Base-by-base conservation (phyloP, 2,888 invertebrate genomes). In the Tiphia femorata region DNA sequence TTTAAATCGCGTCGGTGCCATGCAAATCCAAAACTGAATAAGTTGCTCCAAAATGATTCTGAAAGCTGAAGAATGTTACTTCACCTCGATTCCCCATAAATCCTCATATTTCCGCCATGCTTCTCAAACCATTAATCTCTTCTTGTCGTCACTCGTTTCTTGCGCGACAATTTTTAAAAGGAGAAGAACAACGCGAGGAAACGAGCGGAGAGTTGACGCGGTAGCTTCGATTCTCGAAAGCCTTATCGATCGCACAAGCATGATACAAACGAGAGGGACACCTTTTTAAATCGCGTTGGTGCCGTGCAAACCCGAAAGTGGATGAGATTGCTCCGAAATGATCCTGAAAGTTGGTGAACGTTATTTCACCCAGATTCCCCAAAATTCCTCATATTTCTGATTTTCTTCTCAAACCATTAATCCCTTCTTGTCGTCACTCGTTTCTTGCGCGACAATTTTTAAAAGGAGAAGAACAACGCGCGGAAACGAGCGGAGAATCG, bases 271-370 rank as follows among this genome's bases (percentile, higher is more conserved):
- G 37, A 47, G 47, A 59, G 55, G 48, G 44, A 55, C 55, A 55
- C 67, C 27, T 64, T 69, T 69, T 69, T 69, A 69, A 69, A 69
- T 69, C 61, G 64, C 57, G 58, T 64, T 61, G 62, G 42, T 55
- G 58, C 64, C 63, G 62, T 37, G 55, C 60, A 51, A 38, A 56
- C 56, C 47, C 49, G 52, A 58, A 58, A 56, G 63, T 48, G 57
- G 43, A 25, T 3, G 49, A 51, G 68, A 69, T n/a, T n/a, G n/a
- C n/a, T n/a, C n/a, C n/a, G n/a, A n/a, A n/a, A n/a, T n/a, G n/a
- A n/a, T n/a, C n/a, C n/a, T n/a, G n/a, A n/a, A n/a, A n/a, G n/a
- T n/a, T n/a, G n/a, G n/a, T n/a, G n/a, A n/a, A n/a, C n/a, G n/a
- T n/a, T n/a, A n/a, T n/a, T n/a, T n/a, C n/a, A n/a, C n/a, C n/a